phyloP scores from a whole-genome alignment of 2,113 vertebrate species.

The Candoia aspera region DNA sequence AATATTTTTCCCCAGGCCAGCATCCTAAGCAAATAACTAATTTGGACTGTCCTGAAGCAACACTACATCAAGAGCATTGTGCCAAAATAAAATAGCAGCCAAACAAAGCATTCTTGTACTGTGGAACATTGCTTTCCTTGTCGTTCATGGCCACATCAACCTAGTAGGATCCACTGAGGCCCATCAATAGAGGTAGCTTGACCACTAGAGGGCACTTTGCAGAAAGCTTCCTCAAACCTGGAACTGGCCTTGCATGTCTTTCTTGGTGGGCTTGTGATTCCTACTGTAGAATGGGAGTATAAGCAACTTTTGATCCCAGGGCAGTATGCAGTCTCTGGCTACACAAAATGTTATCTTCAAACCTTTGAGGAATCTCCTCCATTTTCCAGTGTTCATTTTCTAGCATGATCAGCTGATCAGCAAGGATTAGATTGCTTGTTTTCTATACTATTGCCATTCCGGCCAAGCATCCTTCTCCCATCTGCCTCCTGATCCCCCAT shows the following conservation, averaged over 20 bases:
- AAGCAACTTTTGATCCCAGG: background rate
- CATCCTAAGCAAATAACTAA: background rate
- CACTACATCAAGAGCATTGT: background rate
- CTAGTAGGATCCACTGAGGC: background rate
- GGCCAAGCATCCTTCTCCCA: background rate
- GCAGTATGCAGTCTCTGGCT: background rate
- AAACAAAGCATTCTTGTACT: background rate
- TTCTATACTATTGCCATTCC: background rate
- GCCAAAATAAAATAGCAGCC: background rate
- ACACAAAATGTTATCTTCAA: background rate
- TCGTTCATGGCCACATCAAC: background rate
- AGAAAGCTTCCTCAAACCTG: background rate
- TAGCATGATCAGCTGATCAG: background rate
- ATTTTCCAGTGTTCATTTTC: background rate
- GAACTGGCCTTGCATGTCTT: background rate
- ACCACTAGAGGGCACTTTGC: background rate
- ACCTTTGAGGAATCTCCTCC: background rate
- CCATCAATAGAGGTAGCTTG: background rate
- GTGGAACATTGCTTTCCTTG: background rate
- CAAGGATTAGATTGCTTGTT: background rate
- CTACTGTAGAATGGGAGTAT: background rate
- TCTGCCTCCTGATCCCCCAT: background rate
- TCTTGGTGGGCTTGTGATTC: background rate
- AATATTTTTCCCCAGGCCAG: background rate
- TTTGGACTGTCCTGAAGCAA: background rate